Conservation (phyloP, 2,888 invertebrate species). For the Abrostola triplasia region DNA sequence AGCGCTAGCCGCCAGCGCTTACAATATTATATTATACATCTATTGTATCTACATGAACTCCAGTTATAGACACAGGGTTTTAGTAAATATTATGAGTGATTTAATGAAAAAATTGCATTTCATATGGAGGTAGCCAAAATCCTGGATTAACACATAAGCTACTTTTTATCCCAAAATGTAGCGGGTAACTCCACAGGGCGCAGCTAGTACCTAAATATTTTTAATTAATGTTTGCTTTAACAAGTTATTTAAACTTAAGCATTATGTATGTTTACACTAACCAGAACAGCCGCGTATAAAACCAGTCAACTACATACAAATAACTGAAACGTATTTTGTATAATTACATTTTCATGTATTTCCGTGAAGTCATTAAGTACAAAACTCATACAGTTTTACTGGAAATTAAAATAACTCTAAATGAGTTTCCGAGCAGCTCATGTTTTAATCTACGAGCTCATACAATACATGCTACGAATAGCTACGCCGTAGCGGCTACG, state of each 20-base stretch:
- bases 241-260: background rate
- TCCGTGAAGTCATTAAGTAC: background rate
- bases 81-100: too few relatives aligned
- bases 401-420: slow-evolving; percentile 2
- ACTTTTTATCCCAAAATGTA: too few relatives aligned
- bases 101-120: too few relatives aligned
- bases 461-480: slow-evolving; percentile 17
- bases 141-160: too few relatives aligned
- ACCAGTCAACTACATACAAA: background rate
- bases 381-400: background rate
- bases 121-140: too few relatives aligned
- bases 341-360: background rate
- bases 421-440: slow-evolving; percentile 2
- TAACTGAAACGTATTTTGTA: background rate
- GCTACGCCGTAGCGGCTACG: slow-evolving; percentile 49
- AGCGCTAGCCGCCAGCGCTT: too few relatives aligned
- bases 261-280: background rate
- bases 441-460: slow-evolving; percentile 28
- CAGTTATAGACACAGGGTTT: too few relatives aligned
- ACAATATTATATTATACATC: too few relatives aligned
- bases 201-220: too few relatives aligned
- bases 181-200: too few relatives aligned
- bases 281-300: background rate
- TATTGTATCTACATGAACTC: too few relatives aligned
- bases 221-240: background rate